Evolutionary conservation across 2,797 vertebrate species (phyloP).

Genomic region (Chaetodon trifasciatus): DNA sequence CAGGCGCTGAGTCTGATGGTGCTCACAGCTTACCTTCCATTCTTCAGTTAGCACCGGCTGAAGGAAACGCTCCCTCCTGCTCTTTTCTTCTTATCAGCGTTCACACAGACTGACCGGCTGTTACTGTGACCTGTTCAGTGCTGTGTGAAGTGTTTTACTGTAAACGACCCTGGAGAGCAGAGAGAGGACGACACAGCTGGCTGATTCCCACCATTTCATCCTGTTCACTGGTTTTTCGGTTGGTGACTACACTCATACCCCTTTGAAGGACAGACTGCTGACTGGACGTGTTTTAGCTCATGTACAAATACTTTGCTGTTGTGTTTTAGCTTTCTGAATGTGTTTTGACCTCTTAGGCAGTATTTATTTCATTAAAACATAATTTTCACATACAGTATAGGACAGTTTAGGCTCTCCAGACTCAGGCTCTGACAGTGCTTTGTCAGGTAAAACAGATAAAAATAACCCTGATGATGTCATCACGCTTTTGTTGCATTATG

Average conservation of each 20-base stretch:
- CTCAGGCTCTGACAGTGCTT: too few species aligned
- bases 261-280: constrained; percentile 17
- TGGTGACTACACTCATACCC: background rate
- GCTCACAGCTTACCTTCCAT: constrained; percentile 78
- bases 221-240: constrained; percentile 41
- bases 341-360: background rate
- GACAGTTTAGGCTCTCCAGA: too few species aligned
- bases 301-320: background rate
- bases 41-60: background rate
- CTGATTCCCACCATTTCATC: constrained; percentile 61
- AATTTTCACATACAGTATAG: background rate
- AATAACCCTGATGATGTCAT: too few species aligned
- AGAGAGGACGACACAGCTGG: constrained; percentile 55
- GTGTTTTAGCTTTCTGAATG: background rate
- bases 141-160: background rate
- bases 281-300: background rate
- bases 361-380: too few species aligned
- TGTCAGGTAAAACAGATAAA: too few species aligned
- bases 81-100: constrained; percentile 7
- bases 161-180: constrained; percentile 2
- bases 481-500: too few species aligned
- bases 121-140: background rate
- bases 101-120: background rate
- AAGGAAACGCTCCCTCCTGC: background rate
- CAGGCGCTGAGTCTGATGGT: background rate